These are phyloP conservation scores for Agapornis canus DNA, from an alignment of 2,797 vertebrate species.

Conservation along the genomic window DNA sequence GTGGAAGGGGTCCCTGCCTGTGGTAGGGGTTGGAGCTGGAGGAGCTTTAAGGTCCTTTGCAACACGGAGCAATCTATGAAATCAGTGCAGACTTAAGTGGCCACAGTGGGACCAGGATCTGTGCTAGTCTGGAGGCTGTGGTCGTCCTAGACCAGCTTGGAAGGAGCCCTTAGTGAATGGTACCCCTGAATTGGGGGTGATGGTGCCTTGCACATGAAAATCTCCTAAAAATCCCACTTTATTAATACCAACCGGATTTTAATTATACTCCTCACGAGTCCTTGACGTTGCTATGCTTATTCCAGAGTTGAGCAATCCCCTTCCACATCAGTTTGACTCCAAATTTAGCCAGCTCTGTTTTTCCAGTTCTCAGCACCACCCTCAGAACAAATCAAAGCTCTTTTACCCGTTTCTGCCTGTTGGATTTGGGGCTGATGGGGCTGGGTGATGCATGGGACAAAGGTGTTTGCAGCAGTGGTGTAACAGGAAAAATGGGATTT, in stretches of 20 bases:
- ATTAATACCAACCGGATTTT: background rate
- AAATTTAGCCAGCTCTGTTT: background rate
- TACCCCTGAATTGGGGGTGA: accelerated
- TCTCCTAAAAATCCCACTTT: background rate
- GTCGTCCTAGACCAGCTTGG: background rate
- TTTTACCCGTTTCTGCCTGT: background rate
- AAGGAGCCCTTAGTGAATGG: accelerated
- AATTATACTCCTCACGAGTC: background rate
- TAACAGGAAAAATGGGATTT: background rate
- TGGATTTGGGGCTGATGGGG: background rate
- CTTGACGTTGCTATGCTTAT: background rate
- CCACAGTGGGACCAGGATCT: background rate
- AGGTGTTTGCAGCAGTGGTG: background rate
- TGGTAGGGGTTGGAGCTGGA: background rate
- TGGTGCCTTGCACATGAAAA: background rate
- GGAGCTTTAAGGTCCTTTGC: background rate
- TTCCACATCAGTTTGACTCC: background rate
- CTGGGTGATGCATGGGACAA: accelerated
- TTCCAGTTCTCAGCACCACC: background rate
- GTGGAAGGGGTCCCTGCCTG: background rate
- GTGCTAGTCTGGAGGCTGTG: background rate
- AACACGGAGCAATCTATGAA: background rate
- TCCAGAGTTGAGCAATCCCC: background rate
- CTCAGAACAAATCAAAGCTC: background rate
- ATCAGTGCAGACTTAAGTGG: background rate